Percentiles rank a stretch among this genome's conserved stretches.
These are phyloP conservation scores for Dendrolimus houi DNA, from an alignment of 2,888 invertebrate species.

Conservation along the genomic window DNA sequence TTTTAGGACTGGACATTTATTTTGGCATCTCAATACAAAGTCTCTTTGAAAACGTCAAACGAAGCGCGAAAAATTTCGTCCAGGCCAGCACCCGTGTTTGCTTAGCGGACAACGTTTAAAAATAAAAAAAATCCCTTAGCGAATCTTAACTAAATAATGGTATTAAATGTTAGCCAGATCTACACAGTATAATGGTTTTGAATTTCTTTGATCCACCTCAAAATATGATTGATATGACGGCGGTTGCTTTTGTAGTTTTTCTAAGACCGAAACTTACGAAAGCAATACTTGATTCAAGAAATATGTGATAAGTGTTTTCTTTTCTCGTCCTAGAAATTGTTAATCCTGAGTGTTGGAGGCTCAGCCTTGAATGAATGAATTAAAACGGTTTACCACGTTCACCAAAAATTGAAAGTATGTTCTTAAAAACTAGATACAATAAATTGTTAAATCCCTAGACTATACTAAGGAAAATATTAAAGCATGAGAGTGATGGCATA, in stretches of 20 bases:
- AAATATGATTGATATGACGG: conserved; percentile 65
- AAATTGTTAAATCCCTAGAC: too few species aligned
- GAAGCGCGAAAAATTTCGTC: conserved; percentile 62
- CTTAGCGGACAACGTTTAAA: conserved; percentile 55
- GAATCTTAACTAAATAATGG: conserved; percentile 52
- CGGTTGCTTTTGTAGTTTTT: conserved; percentile 38
- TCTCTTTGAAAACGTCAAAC: conserved; percentile 53
- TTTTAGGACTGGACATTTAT: conserved; percentile 6
- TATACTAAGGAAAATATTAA: too few species aligned
- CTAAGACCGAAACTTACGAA: conserved; percentile 7
- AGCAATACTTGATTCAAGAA: too few species aligned
- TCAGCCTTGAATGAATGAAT: too few species aligned
- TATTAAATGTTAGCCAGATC: conserved; percentile 51
- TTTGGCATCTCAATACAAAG: conserved; percentile 31
- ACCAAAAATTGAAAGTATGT: too few species aligned
- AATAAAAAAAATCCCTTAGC: conserved; percentile 35
- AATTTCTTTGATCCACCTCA: conserved; percentile 59
- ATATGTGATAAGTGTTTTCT: too few species aligned
- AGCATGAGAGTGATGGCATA: too few species aligned
- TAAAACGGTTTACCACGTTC: too few species aligned
- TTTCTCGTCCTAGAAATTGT: too few species aligned
- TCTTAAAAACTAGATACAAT: too few species aligned
- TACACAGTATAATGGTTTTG: conserved; percentile 61
- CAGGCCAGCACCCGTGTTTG: conserved; percentile 56
- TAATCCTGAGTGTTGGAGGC: too few species aligned